Evolutionary conservation across 2,888 invertebrate species (phyloP), one percentile per base, ranked within the genome.

Genomic region (Penaeus monodon): DNA sequence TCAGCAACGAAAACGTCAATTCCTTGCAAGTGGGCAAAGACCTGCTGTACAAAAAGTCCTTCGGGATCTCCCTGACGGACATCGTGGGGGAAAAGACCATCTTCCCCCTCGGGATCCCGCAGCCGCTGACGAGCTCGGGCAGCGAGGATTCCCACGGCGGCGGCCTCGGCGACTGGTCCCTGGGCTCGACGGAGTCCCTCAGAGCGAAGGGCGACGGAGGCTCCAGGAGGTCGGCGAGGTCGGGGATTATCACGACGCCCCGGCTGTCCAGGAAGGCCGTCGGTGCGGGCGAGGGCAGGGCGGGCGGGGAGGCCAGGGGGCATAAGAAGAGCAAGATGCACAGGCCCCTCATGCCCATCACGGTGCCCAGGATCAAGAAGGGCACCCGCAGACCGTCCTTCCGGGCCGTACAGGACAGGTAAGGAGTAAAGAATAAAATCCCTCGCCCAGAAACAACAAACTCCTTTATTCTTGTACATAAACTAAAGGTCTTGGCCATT

Each of bases 371-470:
- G 70, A 74, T 86, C 10, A 86, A 77, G 81, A 86, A 64, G 27
- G 86, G 86, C 22, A 86, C 86, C 2, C 81, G 86, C 17, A 81
- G 81, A 33, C 66, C 81, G n/a, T 86, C 86, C 66, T 86, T 86
- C 70, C 76, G 86, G 81, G 49, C 70, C 14, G 17, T 70, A 6
- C 44, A 81, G 20, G 57, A 57, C 57, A 57, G 57, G 57, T 57
- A 57, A 57, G 57, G 17, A 3, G 57, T 14, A 17, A 17, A 1
- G 57, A 12, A 57, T 17, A 17, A 17, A 17, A 20, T 20, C 57
- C 14, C 57, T 57, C 57, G 17, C 3, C 17, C 1, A 57, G 17
- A 20, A 57, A 57, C 3, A 17, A 14, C 10, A 57, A 57, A 57
- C 3, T 3, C 57, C 3, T 57, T 57, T 12, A 14, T 57, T 57